These are phyloP conservation scores for Acanthosepion lycidas DNA, from an alignment of 2,888 invertebrate genomes.

Conservation along the genomic window DNA sequence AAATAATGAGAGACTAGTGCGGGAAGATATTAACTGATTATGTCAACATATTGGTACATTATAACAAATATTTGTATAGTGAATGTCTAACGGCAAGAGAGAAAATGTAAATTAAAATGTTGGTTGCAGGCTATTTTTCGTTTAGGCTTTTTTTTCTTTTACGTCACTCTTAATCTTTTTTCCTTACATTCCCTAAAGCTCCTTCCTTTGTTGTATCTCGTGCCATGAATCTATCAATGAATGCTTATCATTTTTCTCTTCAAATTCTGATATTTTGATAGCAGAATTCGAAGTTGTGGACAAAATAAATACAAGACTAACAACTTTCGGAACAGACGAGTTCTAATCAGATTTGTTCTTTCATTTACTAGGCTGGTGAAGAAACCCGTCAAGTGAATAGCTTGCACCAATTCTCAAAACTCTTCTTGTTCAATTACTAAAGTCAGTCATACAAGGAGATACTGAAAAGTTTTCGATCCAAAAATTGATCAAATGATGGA, in stretches of 20 bases:
- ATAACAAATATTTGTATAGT: neutral
- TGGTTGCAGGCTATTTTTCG: neutral
- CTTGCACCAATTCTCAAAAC: too few species aligned
- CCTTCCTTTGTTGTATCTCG: neutral
- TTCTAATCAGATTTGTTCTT: neutral
- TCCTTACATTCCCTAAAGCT: neutral
- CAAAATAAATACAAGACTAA: neutral
- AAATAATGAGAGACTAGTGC: neutral
- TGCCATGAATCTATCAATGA: neutral
- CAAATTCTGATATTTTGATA: neutral
- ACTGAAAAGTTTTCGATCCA: too few species aligned
- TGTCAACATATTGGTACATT: constrained; percentile 4
- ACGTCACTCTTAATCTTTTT: neutral
- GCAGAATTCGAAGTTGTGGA: neutral
- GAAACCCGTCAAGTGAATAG: too few species aligned
- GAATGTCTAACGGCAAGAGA: neutral
- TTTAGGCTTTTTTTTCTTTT: neutral
- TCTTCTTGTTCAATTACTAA: too few species aligned
- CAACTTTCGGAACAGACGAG: neutral
- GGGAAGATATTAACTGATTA: neutral
- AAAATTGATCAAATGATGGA: too few species aligned
- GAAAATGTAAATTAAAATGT: neutral
- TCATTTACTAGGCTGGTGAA: neutral
- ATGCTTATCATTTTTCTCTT: neutral
- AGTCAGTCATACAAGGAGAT: too few species aligned